Percentiles rank a stretch among this genome's conserved stretches.
Evolutionary conservation across 2,797 vertebrate species (phyloP).

Genomic region (Coluber constrictor): DNA sequence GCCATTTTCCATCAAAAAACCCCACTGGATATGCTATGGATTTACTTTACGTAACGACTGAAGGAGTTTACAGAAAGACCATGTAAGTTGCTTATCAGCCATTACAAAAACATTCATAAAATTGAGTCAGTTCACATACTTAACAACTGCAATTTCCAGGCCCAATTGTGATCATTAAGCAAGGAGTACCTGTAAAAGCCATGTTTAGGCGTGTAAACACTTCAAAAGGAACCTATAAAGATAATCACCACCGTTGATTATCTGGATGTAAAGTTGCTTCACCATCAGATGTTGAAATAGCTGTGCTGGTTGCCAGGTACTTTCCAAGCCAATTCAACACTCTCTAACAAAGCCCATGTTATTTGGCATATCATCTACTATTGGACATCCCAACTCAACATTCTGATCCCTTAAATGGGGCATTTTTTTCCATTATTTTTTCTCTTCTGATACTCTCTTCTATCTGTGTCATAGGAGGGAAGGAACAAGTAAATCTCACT

Average conservation of each 20-base stretch:
- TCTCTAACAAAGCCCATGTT: neutral
- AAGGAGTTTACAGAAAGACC: neutral
- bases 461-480: neutral
- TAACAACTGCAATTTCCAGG: neutral
- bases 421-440: neutral
- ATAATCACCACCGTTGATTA: neutral
- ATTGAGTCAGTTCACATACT: neutral
- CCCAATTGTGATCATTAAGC: neutral
- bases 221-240: neutral
- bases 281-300: neutral
- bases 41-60: neutral
- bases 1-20: neutral
- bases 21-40: neutral
- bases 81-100: neutral
- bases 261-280: neutral
- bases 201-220: neutral
- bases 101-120: neutral
- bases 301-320: neutral
- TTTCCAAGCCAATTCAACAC: neutral
- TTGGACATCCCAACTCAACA: neutral
- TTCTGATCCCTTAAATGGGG: neutral
- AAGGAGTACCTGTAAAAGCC: neutral
- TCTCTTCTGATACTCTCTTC: neutral
- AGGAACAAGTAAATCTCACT: neutral
- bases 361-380: neutral